Conservation (phyloP, 2,113 vertebrate genomes). For the Seriola aureovittata region DNA sequence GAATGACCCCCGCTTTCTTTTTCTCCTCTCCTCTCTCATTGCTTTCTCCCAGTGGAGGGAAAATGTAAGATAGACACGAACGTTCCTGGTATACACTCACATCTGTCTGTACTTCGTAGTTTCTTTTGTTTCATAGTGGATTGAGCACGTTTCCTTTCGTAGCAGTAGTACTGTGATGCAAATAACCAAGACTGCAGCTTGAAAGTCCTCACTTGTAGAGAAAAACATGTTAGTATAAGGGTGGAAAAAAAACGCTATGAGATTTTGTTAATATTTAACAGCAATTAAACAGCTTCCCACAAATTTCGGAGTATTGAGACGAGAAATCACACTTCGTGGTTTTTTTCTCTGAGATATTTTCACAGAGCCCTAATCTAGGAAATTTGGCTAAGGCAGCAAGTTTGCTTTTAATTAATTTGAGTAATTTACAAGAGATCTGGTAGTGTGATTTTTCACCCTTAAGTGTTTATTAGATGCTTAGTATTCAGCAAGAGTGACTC, state of each 20-base stretch:
- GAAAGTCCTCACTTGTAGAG: conserved; percentile 75
- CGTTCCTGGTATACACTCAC: conserved; percentile 79
- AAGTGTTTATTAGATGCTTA: conserved; percentile 81
- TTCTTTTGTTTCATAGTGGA: conserved; percentile 75
- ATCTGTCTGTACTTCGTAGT: conserved; percentile 78
- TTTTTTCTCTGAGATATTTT: conserved; percentile 65
- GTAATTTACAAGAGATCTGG: conserved; percentile 67
- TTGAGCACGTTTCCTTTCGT: conserved; percentile 77
- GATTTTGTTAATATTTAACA: conserved; percentile 66
- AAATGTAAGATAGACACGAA: conserved; percentile 84
- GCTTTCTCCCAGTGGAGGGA: conserved; percentile 85
- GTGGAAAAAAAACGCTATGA: conserved; percentile 68
- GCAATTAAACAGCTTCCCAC: conserved; percentile 52
- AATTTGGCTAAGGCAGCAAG: conserved; percentile 67
- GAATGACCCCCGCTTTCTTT: conserved; percentile 80
- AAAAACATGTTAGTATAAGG: conserved; percentile 70
- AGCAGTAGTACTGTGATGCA: conserved; percentile 78
- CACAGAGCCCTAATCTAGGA: conserved; percentile 44
- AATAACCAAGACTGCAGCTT: conserved; percentile 79
- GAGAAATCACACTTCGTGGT: conserved; percentile 39
- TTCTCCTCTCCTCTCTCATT: conserved; percentile 80
- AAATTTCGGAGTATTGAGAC: conserved; percentile 32
- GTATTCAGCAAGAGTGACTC: conserved; percentile 73
- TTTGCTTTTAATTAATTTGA: conserved; percentile 75
- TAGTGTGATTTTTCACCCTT: conserved; percentile 80